Evolutionary conservation across 2,888 invertebrate genomes (phyloP).

Genomic region (Eristalis pertinax): DNA sequence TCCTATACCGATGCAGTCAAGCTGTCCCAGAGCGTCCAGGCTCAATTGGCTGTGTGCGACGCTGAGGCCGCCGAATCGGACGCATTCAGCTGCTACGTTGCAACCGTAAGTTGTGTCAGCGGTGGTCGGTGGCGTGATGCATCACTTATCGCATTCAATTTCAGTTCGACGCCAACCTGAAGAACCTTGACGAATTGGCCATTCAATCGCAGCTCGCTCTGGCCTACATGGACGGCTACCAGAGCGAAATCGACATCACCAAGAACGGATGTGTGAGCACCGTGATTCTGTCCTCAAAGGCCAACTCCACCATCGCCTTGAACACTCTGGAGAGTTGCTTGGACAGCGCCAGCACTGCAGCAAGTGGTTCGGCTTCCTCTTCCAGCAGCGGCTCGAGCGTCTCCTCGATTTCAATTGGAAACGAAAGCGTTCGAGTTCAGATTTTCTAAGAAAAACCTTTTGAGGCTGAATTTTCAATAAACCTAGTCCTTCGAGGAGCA

Average conservation of each 20-base stretch:
- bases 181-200: constrained; percentile 16
- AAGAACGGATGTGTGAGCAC: constrained; percentile 14
- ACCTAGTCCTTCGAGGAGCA: neutral
- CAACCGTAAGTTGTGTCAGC: neutral
- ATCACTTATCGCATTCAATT: neutral
- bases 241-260: constrained; percentile 14
- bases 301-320: constrained; percentile 4
- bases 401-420: neutral
- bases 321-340: constrained; percentile 14
- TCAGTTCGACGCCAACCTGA: constrained; percentile 28
- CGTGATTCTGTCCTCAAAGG: constrained; percentile 9
- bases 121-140: neutral
- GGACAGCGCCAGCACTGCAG: neutral
- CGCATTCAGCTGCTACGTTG: constrained; percentile 14
- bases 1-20: neutral
- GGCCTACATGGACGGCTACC: constrained; percentile 3
- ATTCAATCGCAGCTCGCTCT: constrained; percentile 21
- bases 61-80: neutral
- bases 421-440: neutral
- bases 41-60: constrained; percentile 22
- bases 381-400: neutral
- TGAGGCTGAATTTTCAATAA: neutral
- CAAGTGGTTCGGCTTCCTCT: neutral
- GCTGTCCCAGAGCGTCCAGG: neutral
- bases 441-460: neutral